Percentiles rank a stretch among this genome's conserved stretches.
phyloP scores from a whole-genome alignment of 2,888 invertebrate species.

The Enchytraeus crypticus region DNA sequence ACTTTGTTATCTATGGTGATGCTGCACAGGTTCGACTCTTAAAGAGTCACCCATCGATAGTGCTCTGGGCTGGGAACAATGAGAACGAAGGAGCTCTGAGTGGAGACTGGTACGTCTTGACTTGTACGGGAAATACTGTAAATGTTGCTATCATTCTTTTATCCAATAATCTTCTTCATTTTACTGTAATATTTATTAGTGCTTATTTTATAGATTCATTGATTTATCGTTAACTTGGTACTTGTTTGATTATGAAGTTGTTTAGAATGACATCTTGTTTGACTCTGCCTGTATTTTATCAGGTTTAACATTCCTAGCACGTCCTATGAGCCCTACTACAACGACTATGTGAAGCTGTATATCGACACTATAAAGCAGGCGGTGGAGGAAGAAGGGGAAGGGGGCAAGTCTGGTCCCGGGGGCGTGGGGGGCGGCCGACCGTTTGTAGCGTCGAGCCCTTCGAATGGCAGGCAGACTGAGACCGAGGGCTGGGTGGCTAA shows the following conservation, averaged over 20 bases:
- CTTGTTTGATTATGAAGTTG: too few relatives aligned
- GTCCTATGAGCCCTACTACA: conserved; percentile 49
- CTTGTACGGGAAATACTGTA: background rate
- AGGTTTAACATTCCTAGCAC: too few relatives aligned
- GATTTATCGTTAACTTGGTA: too few relatives aligned
- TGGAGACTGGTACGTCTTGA: conserved; percentile 65
- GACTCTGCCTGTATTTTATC: too few relatives aligned
- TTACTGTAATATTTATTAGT: too few relatives aligned
- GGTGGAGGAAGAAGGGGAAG: conserved; percentile 50
- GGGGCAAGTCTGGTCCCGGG: too few relatives aligned
- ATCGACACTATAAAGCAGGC: conserved; percentile 39
- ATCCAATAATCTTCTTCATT: too few relatives aligned
- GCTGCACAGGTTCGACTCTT: conserved; percentile 56
- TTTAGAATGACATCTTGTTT: too few relatives aligned
- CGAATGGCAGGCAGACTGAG: conserved; percentile 40
- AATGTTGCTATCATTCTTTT: too few relatives aligned
- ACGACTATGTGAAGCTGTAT: conserved; percentile 60
- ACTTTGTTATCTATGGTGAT: background rate
- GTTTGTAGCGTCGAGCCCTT: conserved; percentile 81
- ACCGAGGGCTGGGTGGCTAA: conserved; percentile 66
- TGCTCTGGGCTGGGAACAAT: conserved; percentile 87
- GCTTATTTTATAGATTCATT: too few relatives aligned
- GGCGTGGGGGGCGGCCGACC: conserved; percentile 53
- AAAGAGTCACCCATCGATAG: conserved; percentile 75
- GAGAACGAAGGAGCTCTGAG: conserved; percentile 86